phyloP scores from a whole-genome alignment of 1,140 invertebrate species.

The Euglossa dilemma region DNA sequence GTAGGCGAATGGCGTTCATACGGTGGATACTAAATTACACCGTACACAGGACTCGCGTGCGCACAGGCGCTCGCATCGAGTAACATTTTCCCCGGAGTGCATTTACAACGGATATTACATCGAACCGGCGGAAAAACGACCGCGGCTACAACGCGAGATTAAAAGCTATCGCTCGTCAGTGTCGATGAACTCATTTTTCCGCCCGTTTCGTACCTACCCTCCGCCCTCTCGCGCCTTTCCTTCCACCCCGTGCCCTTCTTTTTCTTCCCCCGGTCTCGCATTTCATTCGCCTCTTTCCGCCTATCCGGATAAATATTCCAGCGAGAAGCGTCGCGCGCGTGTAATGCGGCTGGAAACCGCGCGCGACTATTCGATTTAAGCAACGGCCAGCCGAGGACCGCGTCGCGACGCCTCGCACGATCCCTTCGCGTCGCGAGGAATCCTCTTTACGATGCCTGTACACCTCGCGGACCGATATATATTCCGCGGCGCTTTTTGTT shows the following conservation, averaged over 20 bases:
- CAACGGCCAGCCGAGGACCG: neutral
- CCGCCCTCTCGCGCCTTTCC: neutral
- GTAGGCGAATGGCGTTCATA: constrained; percentile 54
- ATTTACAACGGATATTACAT: constrained; percentile 70
- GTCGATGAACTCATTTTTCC: constrained; percentile 67
- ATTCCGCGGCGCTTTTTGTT: neutral
- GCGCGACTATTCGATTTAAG: constrained; percentile 12
- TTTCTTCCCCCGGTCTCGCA: neutral
- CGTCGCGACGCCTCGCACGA: neutral
- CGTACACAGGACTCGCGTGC: constrained; percentile 48
- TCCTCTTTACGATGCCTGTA: neutral
- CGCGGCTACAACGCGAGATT: constrained; percentile 62
- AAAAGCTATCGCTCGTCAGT: constrained; percentile 69
- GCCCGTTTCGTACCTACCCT: neutral
- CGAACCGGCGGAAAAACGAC: constrained; percentile 63
- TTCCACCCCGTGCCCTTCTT: neutral
- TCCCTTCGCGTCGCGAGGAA: neutral
- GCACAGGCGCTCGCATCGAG: constrained; percentile 47
- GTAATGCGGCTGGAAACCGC: neutral
- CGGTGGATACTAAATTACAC: constrained; percentile 64
- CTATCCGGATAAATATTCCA: constrained; percentile 15
- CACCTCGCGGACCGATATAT: neutral
- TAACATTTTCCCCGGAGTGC: constrained; percentile 67
- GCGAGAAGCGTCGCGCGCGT: neutral
- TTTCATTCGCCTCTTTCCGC: neutral